These are phyloP conservation scores for Amphiprion ocellaris DNA, from an alignment of 2,113 vertebrate genomes.

Conservation along the genomic window DNA sequence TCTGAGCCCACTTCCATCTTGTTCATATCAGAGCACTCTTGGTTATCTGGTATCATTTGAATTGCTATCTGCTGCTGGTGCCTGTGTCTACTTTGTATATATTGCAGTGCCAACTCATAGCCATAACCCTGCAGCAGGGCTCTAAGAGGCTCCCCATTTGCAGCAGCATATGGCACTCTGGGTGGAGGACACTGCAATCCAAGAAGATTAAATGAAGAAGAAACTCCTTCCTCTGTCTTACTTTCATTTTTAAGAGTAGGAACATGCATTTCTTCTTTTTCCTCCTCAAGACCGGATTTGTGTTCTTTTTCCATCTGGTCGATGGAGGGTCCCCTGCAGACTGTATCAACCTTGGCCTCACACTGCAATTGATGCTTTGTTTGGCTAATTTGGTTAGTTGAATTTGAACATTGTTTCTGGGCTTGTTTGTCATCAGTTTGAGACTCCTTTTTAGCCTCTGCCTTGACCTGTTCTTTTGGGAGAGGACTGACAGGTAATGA, in stretches of 20 bases:
- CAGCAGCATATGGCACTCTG: slow-evolving; percentile 93
- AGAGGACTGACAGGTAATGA: slow-evolving; percentile 76
- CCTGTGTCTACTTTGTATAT: slow-evolving; percentile 96
- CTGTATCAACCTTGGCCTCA: slow-evolving; percentile 49
- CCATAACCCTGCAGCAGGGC: slow-evolving; percentile 97
- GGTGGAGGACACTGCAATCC: slow-evolving; percentile 90
- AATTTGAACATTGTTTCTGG: slow-evolving; percentile 48
- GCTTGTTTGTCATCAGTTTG: slow-evolving; percentile 57
- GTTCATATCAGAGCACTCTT: slow-evolving; percentile 44
- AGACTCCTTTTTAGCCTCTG: slow-evolving; percentile 57
- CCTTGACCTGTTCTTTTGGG: slow-evolving; percentile 75
- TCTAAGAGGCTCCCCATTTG: slow-evolving; percentile 90
- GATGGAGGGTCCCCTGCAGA: slow-evolving; percentile 28
- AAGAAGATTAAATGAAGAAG: slow-evolving; percentile 55
- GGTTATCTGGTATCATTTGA: slow-evolving; percentile 58
- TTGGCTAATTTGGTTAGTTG: slow-evolving; percentile 22
- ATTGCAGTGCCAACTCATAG: slow-evolving; percentile 97
- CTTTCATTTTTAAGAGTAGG: slow-evolving; percentile 63
- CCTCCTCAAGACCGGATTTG: slow-evolving; percentile 21
- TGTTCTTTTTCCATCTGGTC: slow-evolving; percentile 52
- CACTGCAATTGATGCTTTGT: slow-evolving; percentile 62
- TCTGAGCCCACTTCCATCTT: slow-evolving; percentile 77
- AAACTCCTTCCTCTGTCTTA: slow-evolving; percentile 84
- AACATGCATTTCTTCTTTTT: slow-evolving; percentile 55
- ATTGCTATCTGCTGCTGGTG: slow-evolving; percentile 89